Base-by-base conservation (phyloP, 2,888 invertebrate species). In the Horisme vitalbata region DNA sequence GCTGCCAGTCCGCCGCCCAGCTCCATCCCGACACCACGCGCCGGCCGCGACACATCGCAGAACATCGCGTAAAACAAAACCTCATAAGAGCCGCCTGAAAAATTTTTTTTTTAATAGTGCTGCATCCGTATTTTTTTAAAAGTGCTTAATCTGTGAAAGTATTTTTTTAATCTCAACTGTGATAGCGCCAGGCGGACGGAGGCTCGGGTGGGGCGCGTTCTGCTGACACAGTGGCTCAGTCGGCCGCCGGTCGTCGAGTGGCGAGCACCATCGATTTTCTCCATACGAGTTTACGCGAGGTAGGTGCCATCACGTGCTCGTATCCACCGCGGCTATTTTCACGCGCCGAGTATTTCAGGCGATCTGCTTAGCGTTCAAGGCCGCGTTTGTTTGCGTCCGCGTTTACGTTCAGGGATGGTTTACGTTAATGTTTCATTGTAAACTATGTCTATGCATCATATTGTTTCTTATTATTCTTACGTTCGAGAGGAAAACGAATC, bases 161-260 rank as follows among this genome's bases (percentile, higher is more conserved):
- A 72, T 75, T 75, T 79, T 81, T 76, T 71, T 65, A 65, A 68
- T 72, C 56, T 57, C 61, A 70, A 67, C 77, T 84, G 88, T 86
- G 88, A 83, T 79, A 81, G 66, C 70, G 55, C 71, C 74, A 71
- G 76, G 79, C 83, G 77, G 76, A 79, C 73, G 71, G 71, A 81
- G 77, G 75, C 75, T 80, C 82, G 82, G 83, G 85, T 75, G 83
- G 83, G 87, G 87, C 87, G 84, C 80, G 84, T 78, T 77, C 83
- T 68, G 80, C 85, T 90, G 90, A 90, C 90, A 90, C 83, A 86
- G 83, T 91, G 91, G 90, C 91, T 91, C 91, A 91, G 91, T 90
- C 79, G 77, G 82, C 82, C 79, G 78, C 77, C 83, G 86, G 85
- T 81, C 86, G 85, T 80, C 82, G 82, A 85, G 87, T 87, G 80